Evolutionary conservation across 2,113 vertebrate species (phyloP), one percentile per base, ranked within the genome.

Genomic region (Myxocyprinus asiaticus): DNA sequence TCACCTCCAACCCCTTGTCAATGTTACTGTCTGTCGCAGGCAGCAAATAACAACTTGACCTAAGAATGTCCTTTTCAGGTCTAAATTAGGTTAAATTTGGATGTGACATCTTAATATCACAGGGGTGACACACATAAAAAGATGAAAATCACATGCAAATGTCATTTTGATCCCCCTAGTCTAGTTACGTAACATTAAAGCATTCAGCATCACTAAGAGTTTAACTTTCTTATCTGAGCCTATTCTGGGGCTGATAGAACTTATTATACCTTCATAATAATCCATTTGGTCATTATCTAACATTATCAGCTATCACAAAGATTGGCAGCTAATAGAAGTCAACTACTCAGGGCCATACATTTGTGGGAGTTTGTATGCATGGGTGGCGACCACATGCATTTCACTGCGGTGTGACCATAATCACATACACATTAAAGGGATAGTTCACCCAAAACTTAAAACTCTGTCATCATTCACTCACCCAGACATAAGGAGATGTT

Each of bases 111-210:
- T 15, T 7, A 2, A 7, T 15, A 15, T 15, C 4, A 7, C 14
- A n/a, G 14, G n/a, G 55, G 2, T 58, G 55, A 11, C 48, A 68
- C 58, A 82, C 85, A 9, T 48, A 67, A 22, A 11, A 33, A 45
- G 56, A 82, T 53, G 86, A 86, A 77, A 53, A 69, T 48, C 53
- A 33, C 76, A 51, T 14, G 17, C n/a, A 78, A 50, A 48, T 44
- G 2, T 11, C 33, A 8, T 7, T 10, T 53, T 8, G 50, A 53
- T 8, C 10, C 50, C 47, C 2, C 47, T 5, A 6, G 47, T 48
- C 9, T 55, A 59, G 17, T 48, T 65, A 50, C 4, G 44, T 77
- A 17, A 63, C 44, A 58, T 55, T 82, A 71, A 82, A 71, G 17
- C 51, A 67, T 15, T 66, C 51, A 67, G 22, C 22, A 71, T 47